Conservation (phyloP, 1,140 invertebrate genomes). For the Drosophila ohnishii region DNA sequence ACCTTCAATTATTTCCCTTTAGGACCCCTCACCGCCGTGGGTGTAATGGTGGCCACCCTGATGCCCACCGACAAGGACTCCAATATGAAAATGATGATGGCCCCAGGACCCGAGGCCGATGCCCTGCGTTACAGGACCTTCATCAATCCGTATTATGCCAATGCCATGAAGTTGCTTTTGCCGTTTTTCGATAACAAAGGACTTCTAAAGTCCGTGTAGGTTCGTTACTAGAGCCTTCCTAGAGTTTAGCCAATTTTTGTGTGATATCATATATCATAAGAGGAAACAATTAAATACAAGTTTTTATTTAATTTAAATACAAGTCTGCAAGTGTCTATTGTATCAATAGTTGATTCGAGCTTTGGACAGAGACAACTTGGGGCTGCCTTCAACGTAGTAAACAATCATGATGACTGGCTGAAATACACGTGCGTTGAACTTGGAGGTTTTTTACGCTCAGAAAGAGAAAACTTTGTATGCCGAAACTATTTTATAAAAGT, state of each 20-base stretch:
- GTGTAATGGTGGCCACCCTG: constrained; percentile 36
- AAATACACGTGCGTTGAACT: not conserved
- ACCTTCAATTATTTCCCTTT: not conserved
- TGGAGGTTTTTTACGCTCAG: not conserved
- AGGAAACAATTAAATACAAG: constrained; percentile 20
- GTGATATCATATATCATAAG: constrained; percentile 42
- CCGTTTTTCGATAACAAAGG: constrained; percentile 63
- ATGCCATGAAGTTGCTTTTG: constrained; percentile 49
- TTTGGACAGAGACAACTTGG: not conserved
- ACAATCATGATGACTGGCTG: constrained; percentile 32
- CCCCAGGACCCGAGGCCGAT: constrained; percentile 56
- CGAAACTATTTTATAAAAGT: not conserved
- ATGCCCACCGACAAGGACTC: constrained; percentile 62
- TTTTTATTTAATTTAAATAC: constrained; percentile 1
- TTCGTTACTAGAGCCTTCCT: not conserved
- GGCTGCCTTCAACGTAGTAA: not conserved
- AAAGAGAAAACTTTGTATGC: constrained; percentile 3
- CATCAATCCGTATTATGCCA: constrained; percentile 49
- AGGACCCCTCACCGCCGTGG: constrained; percentile 47
- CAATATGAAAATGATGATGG: constrained; percentile 55
- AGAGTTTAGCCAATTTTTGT: constrained; percentile 11
- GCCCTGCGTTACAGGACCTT: constrained; percentile 41
- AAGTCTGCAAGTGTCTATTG: not conserved
- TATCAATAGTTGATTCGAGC: not conserved
- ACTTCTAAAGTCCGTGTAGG: constrained; percentile 20